Conservation (phyloP, 2,113 vertebrate species). For the Hydropotes inermis region DNA sequence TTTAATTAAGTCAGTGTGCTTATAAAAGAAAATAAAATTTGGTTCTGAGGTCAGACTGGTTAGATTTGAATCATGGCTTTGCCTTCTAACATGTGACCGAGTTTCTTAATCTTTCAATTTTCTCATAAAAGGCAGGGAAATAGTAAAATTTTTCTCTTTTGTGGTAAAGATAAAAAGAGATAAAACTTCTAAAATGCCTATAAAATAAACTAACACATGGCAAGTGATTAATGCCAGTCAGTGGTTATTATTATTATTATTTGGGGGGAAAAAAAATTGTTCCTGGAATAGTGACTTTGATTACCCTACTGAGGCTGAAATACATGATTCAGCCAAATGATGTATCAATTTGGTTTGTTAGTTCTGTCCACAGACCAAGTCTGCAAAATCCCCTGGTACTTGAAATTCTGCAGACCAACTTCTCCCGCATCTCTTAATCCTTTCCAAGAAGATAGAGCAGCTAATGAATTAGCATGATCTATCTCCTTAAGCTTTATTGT, state of each 20-base stretch:
- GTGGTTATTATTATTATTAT: not conserved
- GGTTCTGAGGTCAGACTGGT: not conserved
- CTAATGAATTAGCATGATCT: constrained; percentile 67
- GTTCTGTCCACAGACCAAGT: not conserved
- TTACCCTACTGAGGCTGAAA: not conserved
- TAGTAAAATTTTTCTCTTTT: not conserved
- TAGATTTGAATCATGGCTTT: not conserved
- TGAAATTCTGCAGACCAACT: constrained; percentile 57
- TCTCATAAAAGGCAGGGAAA: not conserved
- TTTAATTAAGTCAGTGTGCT: not conserved
- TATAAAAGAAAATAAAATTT: not conserved
- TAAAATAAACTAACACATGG: not conserved
- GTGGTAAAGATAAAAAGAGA: not conserved
- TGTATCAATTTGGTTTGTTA: constrained; percentile 1
- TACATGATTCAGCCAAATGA: not conserved
- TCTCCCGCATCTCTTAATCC: constrained; percentile 59
- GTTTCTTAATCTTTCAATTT: not conserved
- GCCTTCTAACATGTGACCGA: not conserved
- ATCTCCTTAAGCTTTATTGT: constrained; percentile 67
- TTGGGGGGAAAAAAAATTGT: not conserved
- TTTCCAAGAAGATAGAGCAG: constrained; percentile 58
- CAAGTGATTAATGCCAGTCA: not conserved
- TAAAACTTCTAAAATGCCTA: not conserved
- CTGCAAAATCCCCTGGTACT: not conserved
- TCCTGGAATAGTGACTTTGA: not conserved